These are phyloP conservation scores for Cavia porcellus DNA, from an alignment of 2,113 vertebrate species.

Conservation along the genomic window DNA sequence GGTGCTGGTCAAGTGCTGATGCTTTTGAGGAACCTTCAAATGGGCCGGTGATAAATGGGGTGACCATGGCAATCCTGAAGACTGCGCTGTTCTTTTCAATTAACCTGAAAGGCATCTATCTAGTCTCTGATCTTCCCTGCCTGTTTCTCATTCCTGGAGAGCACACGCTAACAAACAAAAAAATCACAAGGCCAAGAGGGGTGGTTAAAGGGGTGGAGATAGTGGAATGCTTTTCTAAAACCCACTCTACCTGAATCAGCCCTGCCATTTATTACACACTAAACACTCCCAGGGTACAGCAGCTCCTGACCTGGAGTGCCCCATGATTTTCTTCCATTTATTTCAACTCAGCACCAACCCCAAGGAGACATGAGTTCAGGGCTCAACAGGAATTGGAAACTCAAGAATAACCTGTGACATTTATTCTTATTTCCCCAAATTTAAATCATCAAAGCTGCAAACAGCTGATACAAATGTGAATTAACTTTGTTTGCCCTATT, in stretches of 20 bases:
- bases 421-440: not conserved
- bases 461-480: not conserved
- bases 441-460: not conserved
- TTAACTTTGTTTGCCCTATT: conserved; percentile 41
- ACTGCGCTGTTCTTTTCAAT: not conserved
- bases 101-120: not conserved
- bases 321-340: not conserved
- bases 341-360: not conserved
- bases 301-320: no score
- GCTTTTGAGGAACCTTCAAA: not conserved
- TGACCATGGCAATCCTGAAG: not conserved
- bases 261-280: not conserved
- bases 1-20: not conserved
- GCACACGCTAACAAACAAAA: not conserved
- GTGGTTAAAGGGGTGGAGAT: not conserved
- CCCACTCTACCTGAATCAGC: not conserved
- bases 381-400: not conserved
- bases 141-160: not conserved
- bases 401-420: not conserved
- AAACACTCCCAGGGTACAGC: not conserved
- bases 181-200: not conserved
- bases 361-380: not conserved
- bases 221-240: not conserved
- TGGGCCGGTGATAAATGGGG: not conserved
- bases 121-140: not conserved